Evolutionary conservation across 2,797 vertebrate genomes (phyloP).

Genomic region (Pantherophis alleghaniensis): DNA sequence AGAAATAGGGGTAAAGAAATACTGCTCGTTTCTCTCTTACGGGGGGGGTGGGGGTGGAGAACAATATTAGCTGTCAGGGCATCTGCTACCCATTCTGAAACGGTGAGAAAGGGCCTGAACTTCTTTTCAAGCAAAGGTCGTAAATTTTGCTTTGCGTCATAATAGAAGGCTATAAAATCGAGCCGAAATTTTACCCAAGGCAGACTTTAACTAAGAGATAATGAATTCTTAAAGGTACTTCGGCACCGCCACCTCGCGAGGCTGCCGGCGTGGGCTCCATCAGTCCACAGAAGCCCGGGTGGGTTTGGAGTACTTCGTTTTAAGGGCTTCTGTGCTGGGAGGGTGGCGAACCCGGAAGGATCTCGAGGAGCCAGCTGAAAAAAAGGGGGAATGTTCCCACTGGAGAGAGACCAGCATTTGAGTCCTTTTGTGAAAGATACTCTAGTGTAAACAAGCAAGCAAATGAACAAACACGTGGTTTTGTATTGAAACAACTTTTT

Average conservation of each 20-base stretch:
- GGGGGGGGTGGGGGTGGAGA: conserved; percentile 30
- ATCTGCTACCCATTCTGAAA: conserved; percentile 71
- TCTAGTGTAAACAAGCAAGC: not conserved
- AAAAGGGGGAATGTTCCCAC: not conserved
- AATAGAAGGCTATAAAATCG: conserved; percentile 74
- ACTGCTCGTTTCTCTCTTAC: conserved; percentile 67
- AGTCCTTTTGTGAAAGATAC: not conserved
- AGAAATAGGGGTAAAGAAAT: conserved; percentile 64
- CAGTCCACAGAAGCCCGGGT: conserved; percentile 44
- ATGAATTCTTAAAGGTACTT: conserved; percentile 68
- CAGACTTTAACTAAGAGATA: conserved; percentile 71
- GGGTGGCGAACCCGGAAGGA: not conserved
- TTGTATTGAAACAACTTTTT: not conserved
- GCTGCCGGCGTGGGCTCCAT: conserved; percentile 24
- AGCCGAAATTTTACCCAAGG: conserved; percentile 74
- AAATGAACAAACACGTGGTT: not conserved
- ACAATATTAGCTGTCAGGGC: conserved; percentile 72
- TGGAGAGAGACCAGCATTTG: not conserved
- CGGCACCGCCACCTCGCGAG: conserved; percentile 6
- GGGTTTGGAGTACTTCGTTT: not conserved
- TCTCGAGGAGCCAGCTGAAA: not conserved
- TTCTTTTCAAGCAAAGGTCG: conserved; percentile 66
- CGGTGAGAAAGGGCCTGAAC: conserved; percentile 70
- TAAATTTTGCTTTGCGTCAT: conserved; percentile 71
- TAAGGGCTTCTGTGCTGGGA: not conserved